Base-by-base conservation (phyloP, 2,888 invertebrate species). In the Clostera curtula region DNA sequence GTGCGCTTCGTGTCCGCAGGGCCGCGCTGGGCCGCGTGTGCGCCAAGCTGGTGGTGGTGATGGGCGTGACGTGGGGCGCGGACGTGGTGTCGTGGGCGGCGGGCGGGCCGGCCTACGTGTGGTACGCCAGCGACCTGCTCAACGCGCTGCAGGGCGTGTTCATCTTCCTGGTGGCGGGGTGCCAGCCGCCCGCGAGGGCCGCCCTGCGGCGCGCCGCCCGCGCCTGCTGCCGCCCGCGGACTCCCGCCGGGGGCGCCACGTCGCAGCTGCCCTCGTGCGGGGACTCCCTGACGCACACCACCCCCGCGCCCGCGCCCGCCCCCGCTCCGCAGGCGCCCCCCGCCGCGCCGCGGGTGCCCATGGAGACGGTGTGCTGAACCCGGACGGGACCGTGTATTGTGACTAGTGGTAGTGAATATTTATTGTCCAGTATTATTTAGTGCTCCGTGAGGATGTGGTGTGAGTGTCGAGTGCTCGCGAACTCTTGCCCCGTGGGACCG, bases 61-160 rank as follows among this genome's bases (percentile, higher is more conserved):
- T 80, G 80, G 80, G 80, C 42, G 80, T 80, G 48, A 80, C 80
- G 57, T 80, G 80, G 80, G 88, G 89, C 47, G 91, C 91, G 25
- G 95, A 95, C 72, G 89, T 95, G 34, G 82, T 95, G 36, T 94
- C 93, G 24, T 94, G 93, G 93, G 87, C 90, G 40, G 89, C 90
- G 36, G 93, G 93, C 43, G 93, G 93, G 3, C 93, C 93, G 0
- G 85, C 90, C 52, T 91, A 90, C 66, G 76, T 91, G 49, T 95
- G 95, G 93, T 92, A 93, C 73, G 85, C 92, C 41, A 92, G 93
- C 27, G 95, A 95, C 75, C 70, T 94, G 59, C 88, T 95, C 56
- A 95, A 95, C 79, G 92, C 93, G 41, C 85, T 93, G 49, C 95
- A 95, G 72, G 95, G 95, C 43, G 91, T 95, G 28, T 90, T 94